A percentile compares a stretch with the other conserved stretches of the same genome.
Evolutionary conservation across 2,797 vertebrate genomes (phyloP).

Genomic region (Cynopterus sphinx): DNA sequence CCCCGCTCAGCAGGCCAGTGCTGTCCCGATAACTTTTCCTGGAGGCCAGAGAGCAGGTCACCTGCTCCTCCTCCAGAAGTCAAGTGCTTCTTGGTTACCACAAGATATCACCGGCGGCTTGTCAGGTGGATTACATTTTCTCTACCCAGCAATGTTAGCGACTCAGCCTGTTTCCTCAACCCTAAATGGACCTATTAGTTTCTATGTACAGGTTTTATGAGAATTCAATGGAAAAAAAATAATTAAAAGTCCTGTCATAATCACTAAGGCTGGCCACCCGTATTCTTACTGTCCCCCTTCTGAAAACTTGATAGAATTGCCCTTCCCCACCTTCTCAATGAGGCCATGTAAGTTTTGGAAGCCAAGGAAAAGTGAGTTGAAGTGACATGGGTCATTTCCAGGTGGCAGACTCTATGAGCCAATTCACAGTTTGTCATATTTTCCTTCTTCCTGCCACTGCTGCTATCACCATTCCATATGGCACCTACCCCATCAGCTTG

Average conservation of each 20-base stretch:
- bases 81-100: background rate
- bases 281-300: background rate
- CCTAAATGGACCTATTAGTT: background rate
- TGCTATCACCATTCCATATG: background rate
- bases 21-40: background rate
- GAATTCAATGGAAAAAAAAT: background rate
- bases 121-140: background rate
- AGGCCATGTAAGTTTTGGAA: background rate
- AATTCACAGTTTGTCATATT: background rate
- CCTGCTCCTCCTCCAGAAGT: fast-evolving
- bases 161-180: background rate
- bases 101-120: background rate
- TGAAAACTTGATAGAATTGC: background rate
- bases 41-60: background rate
- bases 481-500: background rate
- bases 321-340: fast-evolving
- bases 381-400: background rate
- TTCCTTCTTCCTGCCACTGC: background rate
- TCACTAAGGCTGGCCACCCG: background rate
- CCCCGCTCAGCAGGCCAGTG: background rate
- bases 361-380: background rate
- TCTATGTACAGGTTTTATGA: background rate
- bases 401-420: background rate
- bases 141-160: background rate
- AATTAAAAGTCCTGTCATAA: background rate